A percentile compares a stretch with the other conserved stretches of the same genome.
Evolutionary conservation across 2,797 vertebrate genomes (phyloP).

Genomic region (Falco concolor): DNA sequence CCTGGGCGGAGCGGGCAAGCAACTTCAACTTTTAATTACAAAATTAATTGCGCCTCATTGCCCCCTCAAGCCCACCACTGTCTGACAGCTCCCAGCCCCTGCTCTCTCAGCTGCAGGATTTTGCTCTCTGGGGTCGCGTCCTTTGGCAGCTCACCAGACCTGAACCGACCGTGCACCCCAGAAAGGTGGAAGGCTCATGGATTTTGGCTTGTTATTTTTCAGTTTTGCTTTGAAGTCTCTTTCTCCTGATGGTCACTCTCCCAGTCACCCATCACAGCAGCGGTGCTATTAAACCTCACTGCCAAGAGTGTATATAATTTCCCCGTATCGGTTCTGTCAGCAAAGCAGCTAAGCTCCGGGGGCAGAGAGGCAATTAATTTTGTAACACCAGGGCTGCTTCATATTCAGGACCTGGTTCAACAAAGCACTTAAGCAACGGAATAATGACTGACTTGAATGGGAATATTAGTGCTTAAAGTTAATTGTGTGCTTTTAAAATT

Average conservation of each 20-base stretch:
- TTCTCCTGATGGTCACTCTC: not conserved
- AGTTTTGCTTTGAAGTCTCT: not conserved
- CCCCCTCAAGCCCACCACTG: rapidly evolving
- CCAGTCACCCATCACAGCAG: not conserved
- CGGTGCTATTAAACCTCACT: not conserved
- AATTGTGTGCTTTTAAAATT: not conserved
- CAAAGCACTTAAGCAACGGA: conserved; percentile 14
- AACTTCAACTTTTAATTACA: too few species aligned
- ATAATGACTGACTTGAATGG: not conserved
- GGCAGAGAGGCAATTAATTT: not conserved
- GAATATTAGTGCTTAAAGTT: not conserved
- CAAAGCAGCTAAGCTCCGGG: not conserved
- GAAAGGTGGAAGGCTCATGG: not conserved
- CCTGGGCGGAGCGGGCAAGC: rapidly evolving
- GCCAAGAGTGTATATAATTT: not conserved
- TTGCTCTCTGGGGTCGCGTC: not conserved
- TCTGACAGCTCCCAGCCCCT: rapidly evolving
- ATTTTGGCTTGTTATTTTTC: not conserved
- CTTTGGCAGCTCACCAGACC: not conserved
- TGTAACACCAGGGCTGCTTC: not conserved
- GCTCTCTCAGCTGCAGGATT: not conserved
- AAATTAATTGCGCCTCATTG: not conserved
- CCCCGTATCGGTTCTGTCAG: not conserved
- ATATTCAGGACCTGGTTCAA: not conserved
- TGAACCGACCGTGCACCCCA: not conserved